These are phyloP conservation scores for Dermolepida albohirtum DNA, from an alignment of 2,888 invertebrate genomes.

Conservation along the genomic window DNA sequence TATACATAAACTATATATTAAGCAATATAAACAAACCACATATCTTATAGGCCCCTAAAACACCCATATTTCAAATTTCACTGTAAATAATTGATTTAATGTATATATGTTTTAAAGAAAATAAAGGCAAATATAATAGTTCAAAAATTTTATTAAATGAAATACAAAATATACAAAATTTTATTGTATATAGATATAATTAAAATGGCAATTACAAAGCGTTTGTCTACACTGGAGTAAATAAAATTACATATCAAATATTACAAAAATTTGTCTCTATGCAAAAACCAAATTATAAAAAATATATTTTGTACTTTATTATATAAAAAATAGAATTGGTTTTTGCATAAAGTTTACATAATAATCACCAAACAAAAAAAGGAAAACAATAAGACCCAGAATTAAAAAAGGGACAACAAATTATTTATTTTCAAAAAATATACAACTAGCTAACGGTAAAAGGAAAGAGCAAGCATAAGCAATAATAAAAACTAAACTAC, in stretches of 20 bases:
- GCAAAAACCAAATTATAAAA: slow-evolving; percentile 36
- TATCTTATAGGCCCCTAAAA: too few relatives aligned
- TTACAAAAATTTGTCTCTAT: slow-evolving; percentile 8
- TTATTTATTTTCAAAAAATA: slow-evolving; percentile 35
- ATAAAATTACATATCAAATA: slow-evolving; percentile 11
- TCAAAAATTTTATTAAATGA: slow-evolving; percentile 28
- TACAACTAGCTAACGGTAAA: slow-evolving; percentile 22
- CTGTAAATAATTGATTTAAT: too few relatives aligned
- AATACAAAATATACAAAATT: slow-evolving; percentile 37
- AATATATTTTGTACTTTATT: slow-evolving; percentile 37
- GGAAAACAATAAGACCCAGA: slow-evolving; percentile 6
- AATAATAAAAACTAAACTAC: slow-evolving; percentile 3
- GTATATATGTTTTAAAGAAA: too few relatives aligned
- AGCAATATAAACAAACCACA: too few relatives aligned
- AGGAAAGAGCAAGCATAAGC: not conserved
- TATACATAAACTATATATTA: too few relatives aligned
- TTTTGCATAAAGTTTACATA: slow-evolving; percentile 35
- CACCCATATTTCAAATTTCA: too few relatives aligned
- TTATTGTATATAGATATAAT: slow-evolving; percentile 23
- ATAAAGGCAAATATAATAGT: too few relatives aligned
- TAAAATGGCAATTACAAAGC: slow-evolving; percentile 37
- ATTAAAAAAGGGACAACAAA: slow-evolving; percentile 9
- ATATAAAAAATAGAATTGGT: slow-evolving; percentile 28
- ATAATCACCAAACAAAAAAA: slow-evolving; percentile 1
- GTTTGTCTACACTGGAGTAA: slow-evolving; percentile 1